A percentile compares a stretch with the other conserved stretches of the same genome.
These are phyloP conservation scores for Gobiocypris rarus DNA, from an alignment of 2,113 vertebrate genomes.

Conservation along the genomic window DNA sequence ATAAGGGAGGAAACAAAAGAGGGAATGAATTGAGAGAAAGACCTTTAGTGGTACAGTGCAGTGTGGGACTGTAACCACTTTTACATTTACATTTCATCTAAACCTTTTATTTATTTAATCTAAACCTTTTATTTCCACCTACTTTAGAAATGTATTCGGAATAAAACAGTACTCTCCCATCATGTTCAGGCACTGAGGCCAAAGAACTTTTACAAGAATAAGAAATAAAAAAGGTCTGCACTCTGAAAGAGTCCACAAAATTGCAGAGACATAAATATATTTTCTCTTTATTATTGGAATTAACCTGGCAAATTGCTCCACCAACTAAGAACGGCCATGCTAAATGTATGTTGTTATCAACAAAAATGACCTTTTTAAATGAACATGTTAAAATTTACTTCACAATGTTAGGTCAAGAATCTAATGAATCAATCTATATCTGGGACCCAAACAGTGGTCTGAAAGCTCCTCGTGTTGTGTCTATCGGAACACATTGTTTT, in stretches of 20 bases:
- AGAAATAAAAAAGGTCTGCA: neutral
- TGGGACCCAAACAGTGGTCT: neutral
- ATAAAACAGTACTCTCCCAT: too few relatives aligned
- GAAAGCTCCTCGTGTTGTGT: neutral
- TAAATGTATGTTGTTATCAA: neutral
- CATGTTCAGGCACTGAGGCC: neutral
- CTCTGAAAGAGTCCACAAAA: neutral
- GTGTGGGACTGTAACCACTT: neutral
- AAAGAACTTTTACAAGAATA: neutral
- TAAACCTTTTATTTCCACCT: neutral
- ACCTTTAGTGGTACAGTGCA: neutral
- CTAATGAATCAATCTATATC: neutral
- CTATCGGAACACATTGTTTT: neutral
- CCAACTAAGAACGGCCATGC: neutral
- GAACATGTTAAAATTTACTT: neutral
- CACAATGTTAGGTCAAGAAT: neutral
- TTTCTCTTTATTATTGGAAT: neutral
- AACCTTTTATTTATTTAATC: neutral
- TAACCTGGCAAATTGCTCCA: neutral
- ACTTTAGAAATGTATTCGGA: neutral
- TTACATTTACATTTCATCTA: neutral
- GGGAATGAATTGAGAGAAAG: conserved; percentile 8
- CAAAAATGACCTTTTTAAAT: neutral
- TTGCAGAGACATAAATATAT: neutral
- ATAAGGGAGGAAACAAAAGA: conserved; percentile 37